A percentile compares a stretch with the other conserved stretches of the same genome.
These are phyloP conservation scores for Synanthedon andrenaeformis DNA, from an alignment of 2,888 invertebrate genomes.

Conservation along the genomic window DNA sequence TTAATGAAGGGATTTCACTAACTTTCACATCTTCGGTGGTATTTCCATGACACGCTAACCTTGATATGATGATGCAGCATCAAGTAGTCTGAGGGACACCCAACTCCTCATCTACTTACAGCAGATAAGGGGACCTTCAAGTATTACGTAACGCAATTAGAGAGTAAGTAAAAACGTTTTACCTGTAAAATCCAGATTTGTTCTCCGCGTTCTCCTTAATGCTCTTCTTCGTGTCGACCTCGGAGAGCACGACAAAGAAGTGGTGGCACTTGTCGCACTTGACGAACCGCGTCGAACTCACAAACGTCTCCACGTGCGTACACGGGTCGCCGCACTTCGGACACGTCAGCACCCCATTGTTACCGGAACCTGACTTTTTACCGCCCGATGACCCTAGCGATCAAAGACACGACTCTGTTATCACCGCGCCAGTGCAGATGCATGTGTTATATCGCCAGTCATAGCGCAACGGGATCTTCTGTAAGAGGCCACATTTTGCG, in stretches of 20 bases:
- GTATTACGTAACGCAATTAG: too few relatives aligned
- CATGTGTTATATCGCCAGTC: too few relatives aligned
- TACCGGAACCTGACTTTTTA: constrained; percentile 76
- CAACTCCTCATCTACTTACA: too few relatives aligned
- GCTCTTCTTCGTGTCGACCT: constrained; percentile 90
- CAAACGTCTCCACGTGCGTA: constrained; percentile 96
- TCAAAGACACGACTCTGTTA: not conserved
- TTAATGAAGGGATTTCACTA: too few relatives aligned
- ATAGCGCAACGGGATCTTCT: not conserved
- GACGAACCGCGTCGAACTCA: constrained; percentile 95
- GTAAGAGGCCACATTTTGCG: not conserved
- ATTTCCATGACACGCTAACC: too few relatives aligned
- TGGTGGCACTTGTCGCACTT: constrained; percentile 99
- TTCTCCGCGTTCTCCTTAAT: constrained; percentile 82
- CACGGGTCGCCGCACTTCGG: constrained; percentile 98
- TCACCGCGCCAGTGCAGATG: too few relatives aligned
- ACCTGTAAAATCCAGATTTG: constrained; percentile 76
- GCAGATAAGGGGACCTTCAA: too few relatives aligned
- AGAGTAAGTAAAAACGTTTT: not conserved
- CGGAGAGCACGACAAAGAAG: constrained; percentile 95
- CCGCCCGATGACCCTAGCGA: constrained; percentile 49
- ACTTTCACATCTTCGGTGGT: too few relatives aligned
- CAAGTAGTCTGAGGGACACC: too few relatives aligned
- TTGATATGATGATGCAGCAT: too few relatives aligned
- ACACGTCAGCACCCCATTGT: constrained; percentile 79